Base-by-base conservation (phyloP, 2,888 invertebrate genomes). In the Luffia ferchaultella region DNA sequence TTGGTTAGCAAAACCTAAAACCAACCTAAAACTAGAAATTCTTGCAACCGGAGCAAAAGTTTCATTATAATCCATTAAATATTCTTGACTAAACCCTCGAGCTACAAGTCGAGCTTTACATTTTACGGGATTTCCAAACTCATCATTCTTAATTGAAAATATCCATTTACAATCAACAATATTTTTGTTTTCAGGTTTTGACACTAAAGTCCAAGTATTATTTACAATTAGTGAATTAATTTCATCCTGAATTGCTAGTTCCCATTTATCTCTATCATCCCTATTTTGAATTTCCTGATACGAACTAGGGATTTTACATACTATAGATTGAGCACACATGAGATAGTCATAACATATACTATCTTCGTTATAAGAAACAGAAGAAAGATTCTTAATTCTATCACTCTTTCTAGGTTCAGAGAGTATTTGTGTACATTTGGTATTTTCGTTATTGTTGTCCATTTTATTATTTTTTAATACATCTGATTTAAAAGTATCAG, bases 341-440 rank as follows among this genome's bases (percentile, higher is more conserved):
- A 55, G 44, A 51, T 46, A 49, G 49, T 48, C 54, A 45, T 52
- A 19, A 12, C 53, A 50, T 16, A 2, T 46, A n/a, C n/a, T n/a
- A n/a, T n/a, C n/a, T 50, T 56, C 51, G 17, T 53, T 48, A 52
- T 54, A 56, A n/a, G 46, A 52, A 16, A 52, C 84, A 52, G 87
- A n/a, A n/a, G n/a, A n/a, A n/a, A n/a, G n/a, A n/a, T n/a, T n/a
- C n/a, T n/a, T n/a, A n/a, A n/a, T n/a, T n/a, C n/a, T n/a, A n/a
- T n/a, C n/a, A n/a, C n/a, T n/a, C n/a, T n/a, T n/a, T n/a, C n/a
- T n/a, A n/a, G n/a, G n/a, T n/a, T n/a, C n/a, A n/a, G n/a, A n/a
- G n/a, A n/a, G n/a, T n/a, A n/a, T n/a, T n/a, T n/a, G n/a, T n/a
- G n/a, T n/a, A n/a, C n/a, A n/a, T n/a, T n/a, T n/a, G n/a, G n/a